phyloP scores from a whole-genome alignment of 2,888 invertebrate species.

The Bruchidius siliquastri region DNA sequence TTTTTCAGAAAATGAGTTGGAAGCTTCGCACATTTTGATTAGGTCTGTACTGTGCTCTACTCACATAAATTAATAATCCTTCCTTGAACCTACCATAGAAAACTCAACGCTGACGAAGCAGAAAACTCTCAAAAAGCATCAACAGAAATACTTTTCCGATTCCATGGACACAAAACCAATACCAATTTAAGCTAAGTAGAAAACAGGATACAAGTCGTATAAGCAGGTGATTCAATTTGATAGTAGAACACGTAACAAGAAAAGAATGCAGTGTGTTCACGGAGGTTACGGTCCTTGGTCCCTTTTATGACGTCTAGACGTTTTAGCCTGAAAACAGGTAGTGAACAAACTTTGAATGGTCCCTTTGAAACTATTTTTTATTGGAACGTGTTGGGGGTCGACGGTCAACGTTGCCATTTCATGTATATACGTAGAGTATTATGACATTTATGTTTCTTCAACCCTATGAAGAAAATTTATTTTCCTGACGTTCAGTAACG shows the following conservation, averaged over 20 bases:
- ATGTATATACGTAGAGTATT: too few species aligned
- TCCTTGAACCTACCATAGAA: too few species aligned
- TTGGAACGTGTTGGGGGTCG: neutral
- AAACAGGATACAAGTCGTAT: neutral
- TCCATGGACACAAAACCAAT: neutral
- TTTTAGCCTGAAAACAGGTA: neutral
- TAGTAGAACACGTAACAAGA: neutral
- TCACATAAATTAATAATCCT: too few species aligned
- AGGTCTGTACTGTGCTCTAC: too few species aligned
- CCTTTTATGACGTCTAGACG: neutral
- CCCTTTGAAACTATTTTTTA: neutral
- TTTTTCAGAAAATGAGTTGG: too few species aligned
- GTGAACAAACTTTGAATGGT: neutral
- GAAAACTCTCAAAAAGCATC: neutral
- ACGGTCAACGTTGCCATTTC: neutral
- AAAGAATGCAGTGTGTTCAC: neutral
- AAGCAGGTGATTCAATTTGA: neutral
- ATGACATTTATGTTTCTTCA: too few species aligned
- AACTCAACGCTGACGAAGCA: too few species aligned
- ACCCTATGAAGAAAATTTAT: too few species aligned
- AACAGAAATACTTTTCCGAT: neutral
- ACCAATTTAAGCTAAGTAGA: neutral
- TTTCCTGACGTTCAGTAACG: too few species aligned
- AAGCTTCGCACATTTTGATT: too few species aligned
- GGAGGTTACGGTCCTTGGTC: neutral